These are phyloP conservation scores for Phoeniculus purpureus DNA, from an alignment of 2,797 vertebrate genomes.

Conservation along the genomic window DNA sequence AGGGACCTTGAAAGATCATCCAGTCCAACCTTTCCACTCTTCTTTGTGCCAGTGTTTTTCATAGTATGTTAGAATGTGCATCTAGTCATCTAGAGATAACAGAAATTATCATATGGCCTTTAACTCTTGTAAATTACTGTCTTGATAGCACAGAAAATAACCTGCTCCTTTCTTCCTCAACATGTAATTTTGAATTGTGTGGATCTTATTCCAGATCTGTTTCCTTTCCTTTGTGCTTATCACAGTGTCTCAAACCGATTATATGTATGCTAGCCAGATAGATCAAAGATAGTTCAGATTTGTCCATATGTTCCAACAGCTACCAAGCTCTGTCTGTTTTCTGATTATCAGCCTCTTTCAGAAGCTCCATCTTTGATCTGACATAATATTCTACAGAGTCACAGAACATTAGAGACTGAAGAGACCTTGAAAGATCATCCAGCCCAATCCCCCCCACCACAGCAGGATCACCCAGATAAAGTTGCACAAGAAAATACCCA, in stretches of 20 bases:
- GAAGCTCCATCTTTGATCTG: not conserved
- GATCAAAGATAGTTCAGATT: not conserved
- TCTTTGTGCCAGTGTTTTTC: not conserved
- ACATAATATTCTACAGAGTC: not conserved
- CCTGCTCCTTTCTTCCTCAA: not conserved
- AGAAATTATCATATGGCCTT: not conserved
- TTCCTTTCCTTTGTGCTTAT: not conserved
- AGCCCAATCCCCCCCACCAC: too few species aligned
- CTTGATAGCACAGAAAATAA: not conserved
- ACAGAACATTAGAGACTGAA: not conserved
- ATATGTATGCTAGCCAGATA: not conserved
- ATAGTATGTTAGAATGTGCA: not conserved
- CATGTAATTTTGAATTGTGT: not conserved
- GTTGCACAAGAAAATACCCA: too few species aligned
- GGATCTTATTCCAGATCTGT: not conserved
- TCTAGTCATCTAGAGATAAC: constrained; percentile 24
- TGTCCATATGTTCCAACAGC: not conserved
- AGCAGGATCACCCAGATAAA: too few species aligned
- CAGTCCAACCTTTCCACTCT: not conserved
- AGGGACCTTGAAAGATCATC: too few species aligned
- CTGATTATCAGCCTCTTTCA: not conserved
- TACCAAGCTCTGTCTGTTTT: not conserved
- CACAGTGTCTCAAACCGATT: not conserved
- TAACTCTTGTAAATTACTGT: constrained; percentile 5
- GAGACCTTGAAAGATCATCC: too few species aligned